Conservation (phyloP, 2,888 invertebrate genomes). For the Idaea dimidiata region DNA sequence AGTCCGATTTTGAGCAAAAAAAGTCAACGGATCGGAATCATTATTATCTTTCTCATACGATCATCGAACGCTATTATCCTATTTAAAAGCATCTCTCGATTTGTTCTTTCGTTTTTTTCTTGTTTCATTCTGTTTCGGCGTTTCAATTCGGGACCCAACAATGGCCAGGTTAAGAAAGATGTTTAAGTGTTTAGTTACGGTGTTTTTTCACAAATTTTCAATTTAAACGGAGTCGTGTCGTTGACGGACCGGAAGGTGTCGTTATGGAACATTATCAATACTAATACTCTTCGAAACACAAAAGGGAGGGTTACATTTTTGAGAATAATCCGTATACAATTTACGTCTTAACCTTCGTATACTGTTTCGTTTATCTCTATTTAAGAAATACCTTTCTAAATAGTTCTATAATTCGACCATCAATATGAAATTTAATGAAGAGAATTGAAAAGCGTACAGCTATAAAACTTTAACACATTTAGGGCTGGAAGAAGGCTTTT, state of each 20-base stretch:
- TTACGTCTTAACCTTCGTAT: constrained; percentile 32
- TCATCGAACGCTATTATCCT: constrained; percentile 80
- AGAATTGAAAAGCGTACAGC: constrained; percentile 57
- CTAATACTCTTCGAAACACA: constrained; percentile 60
- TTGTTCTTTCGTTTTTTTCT: constrained; percentile 69
- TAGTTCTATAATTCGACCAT: constrained; percentile 27
- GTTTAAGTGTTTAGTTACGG: constrained; percentile 80
- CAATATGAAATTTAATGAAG: constrained; percentile 43
- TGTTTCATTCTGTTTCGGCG: constrained; percentile 66
- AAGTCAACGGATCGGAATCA: constrained; percentile 68
- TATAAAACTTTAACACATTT: constrained; percentile 40
- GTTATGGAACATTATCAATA: constrained; percentile 70
- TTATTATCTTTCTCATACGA: constrained; percentile 78
- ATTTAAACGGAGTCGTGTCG: constrained; percentile 75
- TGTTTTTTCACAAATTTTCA: constrained; percentile 78
- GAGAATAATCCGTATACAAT: constrained; percentile 39
- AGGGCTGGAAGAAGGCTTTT: neutral
- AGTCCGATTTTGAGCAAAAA: constrained; percentile 59
- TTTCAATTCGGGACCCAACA: constrained; percentile 73
- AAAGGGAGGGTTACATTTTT: constrained; percentile 40
- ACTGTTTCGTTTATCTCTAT: constrained; percentile 31
- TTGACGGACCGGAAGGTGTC: constrained; percentile 78
- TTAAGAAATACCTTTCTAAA: constrained; percentile 36
- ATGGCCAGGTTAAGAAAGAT: constrained; percentile 77
- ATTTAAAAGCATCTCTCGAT: constrained; percentile 79